Evolutionary conservation across 1,140 invertebrate genomes (phyloP).

Genomic region (Zaprionus capensis): DNA sequence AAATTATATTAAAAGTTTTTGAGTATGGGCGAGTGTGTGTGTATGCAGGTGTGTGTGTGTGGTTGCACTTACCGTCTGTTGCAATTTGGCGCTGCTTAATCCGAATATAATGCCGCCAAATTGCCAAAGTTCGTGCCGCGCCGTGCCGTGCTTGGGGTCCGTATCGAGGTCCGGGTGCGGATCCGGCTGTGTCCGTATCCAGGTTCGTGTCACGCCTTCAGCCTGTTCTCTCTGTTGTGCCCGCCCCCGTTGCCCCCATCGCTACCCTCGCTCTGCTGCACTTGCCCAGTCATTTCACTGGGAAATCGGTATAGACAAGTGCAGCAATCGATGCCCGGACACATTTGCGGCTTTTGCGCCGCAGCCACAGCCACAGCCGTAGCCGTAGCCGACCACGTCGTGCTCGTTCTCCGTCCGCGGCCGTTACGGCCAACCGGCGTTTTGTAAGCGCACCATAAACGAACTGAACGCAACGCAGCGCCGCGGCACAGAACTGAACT

Average conservation of each 20-base stretch:
- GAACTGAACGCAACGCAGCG: slow-evolving; percentile 70
- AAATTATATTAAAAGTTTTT: slow-evolving; percentile 35
- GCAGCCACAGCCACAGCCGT: background rate
- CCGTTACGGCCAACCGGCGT: slow-evolving; percentile 69
- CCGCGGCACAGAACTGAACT: slow-evolving; percentile 45
- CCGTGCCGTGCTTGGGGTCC: slow-evolving; percentile 11
- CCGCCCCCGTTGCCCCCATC: background rate
- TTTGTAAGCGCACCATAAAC: slow-evolving; percentile 76
- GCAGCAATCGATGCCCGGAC: slow-evolving; percentile 25
- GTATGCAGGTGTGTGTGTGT: slow-evolving; percentile 3
- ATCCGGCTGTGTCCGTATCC: background rate
- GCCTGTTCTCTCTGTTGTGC: background rate
- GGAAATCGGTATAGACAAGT: slow-evolving; percentile 27
- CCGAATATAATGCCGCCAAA: slow-evolving; percentile 72
- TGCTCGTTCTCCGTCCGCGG: slow-evolving; percentile 34
- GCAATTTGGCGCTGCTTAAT: slow-evolving; percentile 76
- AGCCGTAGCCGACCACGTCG: slow-evolving; percentile 45
- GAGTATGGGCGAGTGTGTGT: slow-evolving; percentile 9
- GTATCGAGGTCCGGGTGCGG: slow-evolving; percentile 6
- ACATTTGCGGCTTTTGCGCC: slow-evolving; percentile 34
- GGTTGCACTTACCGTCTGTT: slow-evolving; percentile 66
- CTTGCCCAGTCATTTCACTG: slow-evolving; percentile 30
- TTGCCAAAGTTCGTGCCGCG: slow-evolving; percentile 61
- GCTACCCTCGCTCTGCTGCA: slow-evolving; percentile 18
- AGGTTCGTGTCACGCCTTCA: slow-evolving; percentile 20